Evolutionary conservation across 2,113 vertebrate species (phyloP), one percentile per base, ranked within the genome.

Genomic region (Serilophus lunatus): DNA sequence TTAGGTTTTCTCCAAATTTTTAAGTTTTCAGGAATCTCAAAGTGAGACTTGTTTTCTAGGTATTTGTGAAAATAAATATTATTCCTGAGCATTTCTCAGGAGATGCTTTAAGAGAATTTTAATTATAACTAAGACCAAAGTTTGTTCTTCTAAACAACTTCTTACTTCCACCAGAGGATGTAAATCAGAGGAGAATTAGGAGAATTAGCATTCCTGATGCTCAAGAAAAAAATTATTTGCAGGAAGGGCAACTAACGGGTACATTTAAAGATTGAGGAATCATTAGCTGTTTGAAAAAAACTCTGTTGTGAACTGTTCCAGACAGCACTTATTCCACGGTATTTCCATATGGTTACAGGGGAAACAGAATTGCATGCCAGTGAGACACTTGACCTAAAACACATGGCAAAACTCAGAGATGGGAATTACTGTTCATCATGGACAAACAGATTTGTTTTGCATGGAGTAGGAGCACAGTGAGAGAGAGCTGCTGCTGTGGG

Each of bases 251-350:
- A 45, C 54, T 85, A 88, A 84, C 60, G 83, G 91, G 61, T 72
- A 94, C 42, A 80, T 51, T 95, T 79, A 80, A 63, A 90, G 86
- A 71, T 0, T 96, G 86, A 71, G 96, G 90, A 97, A 89, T 96
- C 96, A 96, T 96, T 98, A 97, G 57, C 80, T 93, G 87, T 88
- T 93, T 96, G 95, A 97, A 81, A 36, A 90, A n/a, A 54, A 90
- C 72, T 70, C 95, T 93, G 45, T 85, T 85, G 56, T 72, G 92
- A 96, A 92, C 68, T 29, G 0, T 96, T 91, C 93, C 96, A 98
- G 97, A 90, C 95, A 93, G 80, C 65, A 88, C 57, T 96, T 96
- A 95, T 66, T 94, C 89, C 95, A 51, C 10, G 53, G 77, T 90
- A 92, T 97, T 97, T 97, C 93, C 92, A 93, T 93, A 97, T 85